Conservation (phyloP, 2,113 vertebrate species). For the Dolichallabes microphthalmus region DNA sequence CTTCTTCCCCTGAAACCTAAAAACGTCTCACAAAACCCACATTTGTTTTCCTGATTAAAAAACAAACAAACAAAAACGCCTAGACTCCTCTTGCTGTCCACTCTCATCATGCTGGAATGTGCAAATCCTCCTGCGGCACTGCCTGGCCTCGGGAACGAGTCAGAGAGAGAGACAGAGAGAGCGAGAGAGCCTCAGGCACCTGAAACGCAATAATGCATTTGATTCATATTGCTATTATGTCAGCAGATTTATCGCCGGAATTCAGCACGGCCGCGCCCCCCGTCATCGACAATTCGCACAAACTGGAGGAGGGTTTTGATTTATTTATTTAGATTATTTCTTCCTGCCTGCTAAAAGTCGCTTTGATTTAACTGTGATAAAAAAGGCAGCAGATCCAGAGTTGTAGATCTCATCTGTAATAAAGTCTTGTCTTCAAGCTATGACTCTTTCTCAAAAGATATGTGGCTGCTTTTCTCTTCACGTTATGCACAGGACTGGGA, state of each 20-base stretch:
- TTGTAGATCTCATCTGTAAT: constrained; percentile 47
- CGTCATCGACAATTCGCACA: constrained; percentile 64
- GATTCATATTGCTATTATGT: constrained; percentile 69
- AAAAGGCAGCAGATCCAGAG: constrained; percentile 21
- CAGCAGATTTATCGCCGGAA: constrained; percentile 65
- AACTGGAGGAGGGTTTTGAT: constrained; percentile 60
- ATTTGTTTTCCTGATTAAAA: constrained; percentile 56
- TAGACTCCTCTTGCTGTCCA: constrained; percentile 42
- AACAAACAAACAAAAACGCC: constrained; percentile 24
- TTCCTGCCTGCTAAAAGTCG: constrained; percentile 49
- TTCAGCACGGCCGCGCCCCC: constrained; percentile 49
- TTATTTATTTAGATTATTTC: constrained; percentile 66
- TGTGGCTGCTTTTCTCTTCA: no score
- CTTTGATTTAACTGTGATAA: constrained; percentile 53
- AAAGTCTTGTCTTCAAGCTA: constrained; percentile 35
- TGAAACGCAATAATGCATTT: constrained; percentile 64
- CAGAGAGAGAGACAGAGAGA: neutral
- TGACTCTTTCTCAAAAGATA: constrained; percentile 2
- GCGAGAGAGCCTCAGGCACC: constrained; percentile 54
- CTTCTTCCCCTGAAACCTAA: constrained; percentile 26
- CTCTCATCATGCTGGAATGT: constrained; percentile 53
- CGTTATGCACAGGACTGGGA: neutral
- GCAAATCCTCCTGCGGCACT: constrained; percentile 38
- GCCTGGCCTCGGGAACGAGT: constrained; percentile 49
- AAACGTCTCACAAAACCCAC: constrained; percentile 53